Percentiles rank a stretch among this genome's conserved stretches.
Evolutionary conservation across 2,888 invertebrate species (phyloP).

Genomic region (Synergus japonicus): DNA sequence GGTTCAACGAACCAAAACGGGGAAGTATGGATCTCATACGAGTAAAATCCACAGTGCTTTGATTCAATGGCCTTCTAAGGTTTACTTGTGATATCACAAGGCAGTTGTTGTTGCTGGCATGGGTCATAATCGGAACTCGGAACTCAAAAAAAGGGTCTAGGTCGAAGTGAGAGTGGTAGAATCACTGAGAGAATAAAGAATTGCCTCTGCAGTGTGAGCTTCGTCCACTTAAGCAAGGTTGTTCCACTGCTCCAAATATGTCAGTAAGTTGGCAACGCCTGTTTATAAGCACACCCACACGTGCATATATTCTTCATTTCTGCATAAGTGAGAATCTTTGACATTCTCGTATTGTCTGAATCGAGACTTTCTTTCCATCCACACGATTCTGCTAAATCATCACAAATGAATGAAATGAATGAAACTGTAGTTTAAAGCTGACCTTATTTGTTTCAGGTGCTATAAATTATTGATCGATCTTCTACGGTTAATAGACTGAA

Average conservation of each 20-base stretch:
- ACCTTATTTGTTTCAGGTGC: too few relatives aligned
- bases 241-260: slow-evolving; percentile 62
- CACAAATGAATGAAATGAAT: too few relatives aligned
- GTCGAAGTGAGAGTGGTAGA: slow-evolving; percentile 1
- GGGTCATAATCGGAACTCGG: too few relatives aligned
- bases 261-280: slow-evolving; percentile 40
- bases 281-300: too few relatives aligned
- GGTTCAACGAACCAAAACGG: slow-evolving; percentile 28
- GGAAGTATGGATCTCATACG: background rate
- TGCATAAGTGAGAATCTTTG: too few relatives aligned
- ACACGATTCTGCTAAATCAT: too few relatives aligned
- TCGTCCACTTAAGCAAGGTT: slow-evolving; percentile 51
- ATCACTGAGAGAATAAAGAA: slow-evolving; percentile 52
- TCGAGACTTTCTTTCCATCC: too few relatives aligned
- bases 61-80: background rate
- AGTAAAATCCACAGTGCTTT: background rate
- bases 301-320: too few relatives aligned
- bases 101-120: background rate
- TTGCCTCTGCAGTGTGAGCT: slow-evolving; percentile 44
- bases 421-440: too few relatives aligned
- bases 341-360: too few relatives aligned
- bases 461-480: background rate
- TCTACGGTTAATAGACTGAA: slow-evolving; percentile 4
- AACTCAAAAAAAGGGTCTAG: too few relatives aligned
- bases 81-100: background rate